Conservation (phyloP, 2,797 vertebrate species). For the Phataginus tricuspis region DNA sequence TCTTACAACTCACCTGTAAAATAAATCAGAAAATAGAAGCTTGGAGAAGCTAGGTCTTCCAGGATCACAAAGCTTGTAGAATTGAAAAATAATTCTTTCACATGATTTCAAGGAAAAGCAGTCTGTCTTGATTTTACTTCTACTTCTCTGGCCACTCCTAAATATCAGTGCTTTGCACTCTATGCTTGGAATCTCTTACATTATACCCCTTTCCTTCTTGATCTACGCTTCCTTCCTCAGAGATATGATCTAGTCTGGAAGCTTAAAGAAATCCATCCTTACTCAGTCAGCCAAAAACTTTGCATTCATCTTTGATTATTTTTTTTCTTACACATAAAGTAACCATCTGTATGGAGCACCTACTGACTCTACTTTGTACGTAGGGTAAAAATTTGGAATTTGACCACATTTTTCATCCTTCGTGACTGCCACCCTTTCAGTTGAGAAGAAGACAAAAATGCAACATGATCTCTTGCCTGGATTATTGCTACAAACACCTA, state of each 20-base stretch:
- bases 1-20: constrained; percentile 62
- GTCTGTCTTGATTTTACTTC: background rate
- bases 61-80: background rate
- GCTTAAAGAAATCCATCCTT: background rate
- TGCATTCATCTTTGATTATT: background rate
- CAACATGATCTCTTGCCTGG: background rate
- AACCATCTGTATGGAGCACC: background rate
- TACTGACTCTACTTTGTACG: background rate
- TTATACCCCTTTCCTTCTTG: background rate
- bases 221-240: background rate
- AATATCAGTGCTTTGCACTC: background rate
- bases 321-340: background rate
- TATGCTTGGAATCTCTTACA: background rate
- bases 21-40: constrained; percentile 59
- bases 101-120: background rate
- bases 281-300: background rate
- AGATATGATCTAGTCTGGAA: background rate
- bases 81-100: background rate
- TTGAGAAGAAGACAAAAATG: too few species aligned
- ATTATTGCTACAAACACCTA: background rate
- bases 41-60: constrained; percentile 39
- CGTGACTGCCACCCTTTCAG: background rate
- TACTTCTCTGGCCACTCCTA: background rate
- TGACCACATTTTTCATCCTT: background rate
- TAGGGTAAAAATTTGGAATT: background rate